phyloP scores from a whole-genome alignment of 2,113 vertebrate genomes.

The Corythoichthys haematopterus region DNA sequence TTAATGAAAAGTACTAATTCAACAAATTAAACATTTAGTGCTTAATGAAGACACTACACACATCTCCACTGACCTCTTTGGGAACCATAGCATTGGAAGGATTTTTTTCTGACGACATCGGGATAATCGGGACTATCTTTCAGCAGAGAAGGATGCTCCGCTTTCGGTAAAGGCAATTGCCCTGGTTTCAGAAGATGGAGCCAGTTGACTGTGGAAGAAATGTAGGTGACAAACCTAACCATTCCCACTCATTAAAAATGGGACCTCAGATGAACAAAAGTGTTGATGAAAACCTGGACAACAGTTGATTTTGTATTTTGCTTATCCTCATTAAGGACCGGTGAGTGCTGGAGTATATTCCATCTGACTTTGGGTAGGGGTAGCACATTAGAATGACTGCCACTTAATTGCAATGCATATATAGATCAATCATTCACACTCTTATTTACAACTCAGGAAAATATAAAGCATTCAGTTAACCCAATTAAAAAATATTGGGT shows the following conservation, averaged over 20 bases:
- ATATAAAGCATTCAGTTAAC: too few species aligned
- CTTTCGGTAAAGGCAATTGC: not conserved
- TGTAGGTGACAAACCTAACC: not conserved
- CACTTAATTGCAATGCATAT: too few species aligned
- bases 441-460: too few species aligned
- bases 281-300: too few species aligned
- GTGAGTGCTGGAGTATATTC: too few species aligned
- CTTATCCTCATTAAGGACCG: too few species aligned
- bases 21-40: not conserved
- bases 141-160: conserved; percentile 53
- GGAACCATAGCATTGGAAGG: conserved; percentile 71
- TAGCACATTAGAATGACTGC: too few species aligned
- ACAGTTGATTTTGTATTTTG: too few species aligned
- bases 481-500: too few species aligned
- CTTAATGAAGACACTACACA: not conserved
- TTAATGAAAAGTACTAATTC: not conserved
- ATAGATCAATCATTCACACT: too few species aligned
- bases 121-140: conserved; percentile 57
- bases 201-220: conserved; percentile 1
- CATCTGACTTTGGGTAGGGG: too few species aligned
- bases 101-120: conserved; percentile 76
- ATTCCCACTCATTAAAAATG: not conserved
- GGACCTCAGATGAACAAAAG: not conserved
- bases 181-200: not conserved
- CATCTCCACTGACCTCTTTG: conserved; percentile 64